Percentiles rank a stretch among this genome's conserved stretches.
Evolutionary conservation across 2,888 invertebrate species (phyloP).

Genomic region (Eristalinus sepulchralis): DNA sequence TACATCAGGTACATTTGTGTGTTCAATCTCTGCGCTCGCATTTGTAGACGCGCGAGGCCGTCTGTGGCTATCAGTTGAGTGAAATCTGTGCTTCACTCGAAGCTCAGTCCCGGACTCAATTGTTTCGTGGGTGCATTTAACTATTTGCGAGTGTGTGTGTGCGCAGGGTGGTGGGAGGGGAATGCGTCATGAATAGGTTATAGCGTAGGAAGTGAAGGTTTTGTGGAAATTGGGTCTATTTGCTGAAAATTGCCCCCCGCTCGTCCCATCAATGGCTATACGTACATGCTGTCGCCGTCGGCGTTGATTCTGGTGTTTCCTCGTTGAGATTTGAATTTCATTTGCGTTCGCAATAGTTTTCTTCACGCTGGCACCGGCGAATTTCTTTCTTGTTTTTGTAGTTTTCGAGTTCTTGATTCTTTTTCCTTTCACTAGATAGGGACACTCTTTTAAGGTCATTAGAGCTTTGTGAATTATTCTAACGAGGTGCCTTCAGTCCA

Average conservation of each 20-base stretch:
- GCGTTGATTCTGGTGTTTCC: constrained; percentile 49
- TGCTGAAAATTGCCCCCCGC: constrained; percentile 53
- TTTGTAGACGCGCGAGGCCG: constrained; percentile 60
- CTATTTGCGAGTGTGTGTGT: not conserved
- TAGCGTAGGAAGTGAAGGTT: constrained; percentile 61
- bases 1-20: constrained; percentile 65
- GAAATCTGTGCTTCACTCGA: constrained; percentile 45
- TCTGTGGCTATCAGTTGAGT: constrained; percentile 48
- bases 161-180: not conserved
- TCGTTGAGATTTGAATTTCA: constrained; percentile 58
- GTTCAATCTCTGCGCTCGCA: constrained; percentile 65
- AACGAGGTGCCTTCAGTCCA: constrained; percentile 43
- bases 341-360: constrained; percentile 51
- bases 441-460: constrained; percentile 59
- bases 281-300: constrained; percentile 35
- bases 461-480: constrained; percentile 62
- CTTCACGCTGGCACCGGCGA: not conserved
- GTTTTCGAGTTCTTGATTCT: constrained; percentile 4
- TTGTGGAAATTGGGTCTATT: constrained; percentile 60
- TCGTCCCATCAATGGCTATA: constrained; percentile 58
- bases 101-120: constrained; percentile 56
- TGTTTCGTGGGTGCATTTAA: constrained; percentile 38
- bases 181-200: constrained; percentile 59
- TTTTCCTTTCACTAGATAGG: constrained; percentile 31
- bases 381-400: not conserved